These are phyloP conservation scores for Mirounga angustirostris DNA, from an alignment of 2,113 vertebrate species.

Conservation along the genomic window DNA sequence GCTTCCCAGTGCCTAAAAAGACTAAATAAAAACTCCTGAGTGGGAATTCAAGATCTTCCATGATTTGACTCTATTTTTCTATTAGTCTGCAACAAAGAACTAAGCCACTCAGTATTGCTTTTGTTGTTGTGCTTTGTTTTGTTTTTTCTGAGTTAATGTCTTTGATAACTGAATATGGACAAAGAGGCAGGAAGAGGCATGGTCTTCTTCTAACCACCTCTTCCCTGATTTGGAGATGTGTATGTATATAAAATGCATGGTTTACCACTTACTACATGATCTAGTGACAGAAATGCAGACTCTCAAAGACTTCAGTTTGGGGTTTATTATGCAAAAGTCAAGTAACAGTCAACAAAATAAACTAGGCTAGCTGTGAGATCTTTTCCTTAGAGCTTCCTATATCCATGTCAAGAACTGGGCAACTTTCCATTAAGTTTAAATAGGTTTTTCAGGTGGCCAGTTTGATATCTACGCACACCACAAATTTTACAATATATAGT, in stretches of 20 bases:
- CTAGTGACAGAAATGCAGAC: neutral
- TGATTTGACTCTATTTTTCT: slow-evolving; percentile 1
- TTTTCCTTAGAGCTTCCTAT: slow-evolving; percentile 16
- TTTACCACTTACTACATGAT: neutral
- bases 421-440: slow-evolving; percentile 48
- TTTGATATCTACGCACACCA: neutral
- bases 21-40: neutral
- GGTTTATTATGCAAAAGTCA: neutral
- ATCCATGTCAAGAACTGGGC: neutral
- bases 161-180: neutral
- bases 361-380: neutral
- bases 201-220: neutral
- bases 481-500: slow-evolving; percentile 46
- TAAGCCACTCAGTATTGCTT: neutral
- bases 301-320: neutral
- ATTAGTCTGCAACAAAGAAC: neutral
- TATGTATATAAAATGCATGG: neutral
- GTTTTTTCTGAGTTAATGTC: neutral
- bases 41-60: neutral
- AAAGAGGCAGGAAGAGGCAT: neutral
- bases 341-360: slow-evolving; percentile 4
- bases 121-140: neutral
- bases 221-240: neutral
- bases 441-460: neutral
- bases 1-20: neutral